A percentile compares a stretch with the other conserved stretches of the same genome.
Conservation (phyloP, 2,888 invertebrate species). For the Diabrotica balteata region DNA sequence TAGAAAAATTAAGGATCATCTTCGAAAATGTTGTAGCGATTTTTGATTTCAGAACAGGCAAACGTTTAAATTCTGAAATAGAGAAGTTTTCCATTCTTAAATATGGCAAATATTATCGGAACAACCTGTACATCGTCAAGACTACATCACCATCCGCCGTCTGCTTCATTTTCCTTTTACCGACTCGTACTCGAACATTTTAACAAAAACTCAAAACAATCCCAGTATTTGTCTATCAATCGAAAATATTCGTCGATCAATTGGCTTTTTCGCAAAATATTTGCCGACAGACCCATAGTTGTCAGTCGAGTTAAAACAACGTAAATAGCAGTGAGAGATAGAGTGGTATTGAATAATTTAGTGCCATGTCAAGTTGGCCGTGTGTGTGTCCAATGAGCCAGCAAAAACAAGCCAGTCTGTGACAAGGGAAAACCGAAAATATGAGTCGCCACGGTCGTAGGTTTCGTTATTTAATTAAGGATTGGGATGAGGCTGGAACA, state of each 20-base stretch:
- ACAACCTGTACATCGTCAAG: no score
- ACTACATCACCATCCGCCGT: no score
- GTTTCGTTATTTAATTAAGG: background rate
- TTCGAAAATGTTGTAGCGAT: no score
- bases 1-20: no score
- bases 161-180: no score
- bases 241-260: constrained; percentile 26
- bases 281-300: constrained; percentile 37
- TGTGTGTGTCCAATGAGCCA: constrained; percentile 54
- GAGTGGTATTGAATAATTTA: constrained; percentile 50
- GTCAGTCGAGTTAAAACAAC: constrained; percentile 39
- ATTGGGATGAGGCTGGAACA: background rate
- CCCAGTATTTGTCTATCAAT: constrained; percentile 38
- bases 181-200: no score
- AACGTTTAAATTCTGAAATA: no score
- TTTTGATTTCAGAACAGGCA: no score
- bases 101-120: no score
- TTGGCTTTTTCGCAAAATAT: constrained; percentile 23
- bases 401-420: constrained; percentile 50
- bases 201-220: no score
- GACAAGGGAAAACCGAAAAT: constrained; percentile 37
- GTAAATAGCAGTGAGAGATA: constrained; percentile 49
- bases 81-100: no score
- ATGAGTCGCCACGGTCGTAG: constrained; percentile 10
- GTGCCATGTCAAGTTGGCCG: constrained; percentile 42